Evolutionary conservation across 2,888 invertebrate genomes (phyloP), one percentile per base, ranked within the genome.

Genomic region (Perithous albicinctus): DNA sequence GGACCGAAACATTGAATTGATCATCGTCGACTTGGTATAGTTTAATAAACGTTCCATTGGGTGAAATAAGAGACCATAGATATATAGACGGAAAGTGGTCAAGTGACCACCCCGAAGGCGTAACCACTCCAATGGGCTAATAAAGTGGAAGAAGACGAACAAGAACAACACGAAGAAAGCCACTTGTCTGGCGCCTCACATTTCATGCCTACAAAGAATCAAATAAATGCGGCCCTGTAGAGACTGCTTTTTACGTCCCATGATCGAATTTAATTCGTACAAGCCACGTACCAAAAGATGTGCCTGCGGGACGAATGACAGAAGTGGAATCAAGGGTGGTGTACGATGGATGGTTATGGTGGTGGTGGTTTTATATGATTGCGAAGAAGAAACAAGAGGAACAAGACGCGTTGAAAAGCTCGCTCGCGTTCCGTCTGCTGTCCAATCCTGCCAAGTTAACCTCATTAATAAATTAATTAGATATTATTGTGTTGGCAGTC

Each of bases 381-480:
- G 54, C 35, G 41, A 51, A 35, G 54, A 54, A 20, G 23, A 64
- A n/a, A 54, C 26, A 64, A 54, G 74, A 75, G 7, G 43, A 75
- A 76, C 38, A 54, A 69, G 54, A 69, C 38, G 41, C 74, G 69
- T 67, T 59, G 61, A 78, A 78, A 78, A 66, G 73, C 73, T 75
- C 78, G 90, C 89, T 54, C 5, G 90, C 87, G 89, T 90, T 89
- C 89, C 89, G 91, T 91, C 92, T 90, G 91, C 88, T 90, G 89
- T 88, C 90, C 90, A 90, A 90, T 91, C 91, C 91, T 89, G 87
- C 89, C 90, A 91, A 92, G 87, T 92, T 92, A 92, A 92, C 92
- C 92, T 92, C 91, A 92, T 92, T 92, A 92, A 92, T 92, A 92
- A 91, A 91, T 92, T 92, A 92, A 92, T 92, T 91, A 92, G 91